Evolutionary conservation across 2,888 invertebrate species (phyloP), one percentile per base, ranked within the genome.

Genomic region (Conistra vaccinii): DNA sequence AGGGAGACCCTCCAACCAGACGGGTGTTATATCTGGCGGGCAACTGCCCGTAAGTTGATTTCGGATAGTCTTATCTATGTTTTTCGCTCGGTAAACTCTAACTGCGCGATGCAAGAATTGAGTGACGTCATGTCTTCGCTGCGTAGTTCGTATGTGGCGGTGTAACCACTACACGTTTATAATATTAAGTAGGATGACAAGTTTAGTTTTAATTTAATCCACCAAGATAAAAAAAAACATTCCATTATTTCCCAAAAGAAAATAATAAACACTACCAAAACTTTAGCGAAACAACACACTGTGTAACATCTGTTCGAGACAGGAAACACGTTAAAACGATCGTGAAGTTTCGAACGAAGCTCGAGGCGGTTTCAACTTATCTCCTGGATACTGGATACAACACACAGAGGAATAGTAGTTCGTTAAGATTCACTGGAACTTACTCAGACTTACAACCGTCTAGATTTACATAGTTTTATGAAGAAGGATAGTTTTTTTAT

Each of bases 291-390:
- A 76, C 62, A 73, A 51, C 57, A 39, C 39, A 26, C 17, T 57
- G 26, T 32, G 57, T 7, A 80, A 80, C 80, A 80, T 81, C 73
- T 81, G 80, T 55, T 72, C 23, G 57, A 29, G 29, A 68, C 66
- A 29, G 26, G n/a, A 53, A 77, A 69, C 69, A 73, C 77, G 81
- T 67, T 66, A 67, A 74, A 79, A 79, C 69, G 60, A 76, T 73
- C n/a, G n/a, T 17, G n/a, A 73, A 77, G 66, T 81, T 78, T 12
- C 35, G 26, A 32, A 66, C 29, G 29, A 45, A 32, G 29, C 73
- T 73, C 45, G n/a, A 12, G 35, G 58, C 23, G 14, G 14, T 75
- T 57, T 45, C 29, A 77, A 76, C 60, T 55, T 60, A 68, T 58
- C 39, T 67, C 20, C 3, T 23, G 7, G 7, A 29, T 23, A 17